phyloP scores from a whole-genome alignment of 2,797 vertebrate species.

The Poecilia wingei region DNA sequence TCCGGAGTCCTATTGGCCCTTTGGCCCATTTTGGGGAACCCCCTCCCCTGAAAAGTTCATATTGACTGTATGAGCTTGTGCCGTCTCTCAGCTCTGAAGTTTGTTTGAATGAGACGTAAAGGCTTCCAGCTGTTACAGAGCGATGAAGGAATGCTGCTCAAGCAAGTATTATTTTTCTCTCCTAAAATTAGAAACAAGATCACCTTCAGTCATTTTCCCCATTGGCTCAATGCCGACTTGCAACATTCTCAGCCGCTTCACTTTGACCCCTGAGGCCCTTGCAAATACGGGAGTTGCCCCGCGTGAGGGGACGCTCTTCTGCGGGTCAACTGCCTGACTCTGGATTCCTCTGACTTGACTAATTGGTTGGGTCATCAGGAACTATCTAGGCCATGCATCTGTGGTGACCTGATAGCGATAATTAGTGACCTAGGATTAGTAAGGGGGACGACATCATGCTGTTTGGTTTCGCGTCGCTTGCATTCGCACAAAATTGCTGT shows the following conservation, averaged over 20 bases:
- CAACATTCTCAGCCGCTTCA: not conserved
- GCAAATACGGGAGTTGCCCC: not conserved
- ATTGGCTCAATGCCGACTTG: not conserved
- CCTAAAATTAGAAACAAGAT: not conserved
- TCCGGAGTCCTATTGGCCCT: not conserved
- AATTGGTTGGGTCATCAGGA: slow-evolving; percentile 40
- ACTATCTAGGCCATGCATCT: slow-evolving; percentile 45
- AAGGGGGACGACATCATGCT: not conserved
- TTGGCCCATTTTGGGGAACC: not conserved
- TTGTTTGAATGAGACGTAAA: not conserved
- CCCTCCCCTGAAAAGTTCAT: not conserved
- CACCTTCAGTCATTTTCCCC: not conserved
- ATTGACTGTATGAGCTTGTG: not conserved
- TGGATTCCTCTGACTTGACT: slow-evolving; percentile 24
- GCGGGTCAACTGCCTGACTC: not conserved
- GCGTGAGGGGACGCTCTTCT: not conserved
- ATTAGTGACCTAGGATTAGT: slow-evolving; percentile 32
- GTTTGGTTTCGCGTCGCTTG: slow-evolving; percentile 6
- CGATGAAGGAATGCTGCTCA: not conserved
- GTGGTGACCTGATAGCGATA: slow-evolving; percentile 17
- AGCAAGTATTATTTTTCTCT: not conserved
- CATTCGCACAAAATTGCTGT: not conserved
- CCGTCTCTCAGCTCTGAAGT: not conserved
- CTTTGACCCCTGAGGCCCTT: not conserved
- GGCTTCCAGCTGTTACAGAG: not conserved